Base-by-base conservation (phyloP, 92 coral and sea anemone species). In the Palythoa heliodiscus region DNA sequence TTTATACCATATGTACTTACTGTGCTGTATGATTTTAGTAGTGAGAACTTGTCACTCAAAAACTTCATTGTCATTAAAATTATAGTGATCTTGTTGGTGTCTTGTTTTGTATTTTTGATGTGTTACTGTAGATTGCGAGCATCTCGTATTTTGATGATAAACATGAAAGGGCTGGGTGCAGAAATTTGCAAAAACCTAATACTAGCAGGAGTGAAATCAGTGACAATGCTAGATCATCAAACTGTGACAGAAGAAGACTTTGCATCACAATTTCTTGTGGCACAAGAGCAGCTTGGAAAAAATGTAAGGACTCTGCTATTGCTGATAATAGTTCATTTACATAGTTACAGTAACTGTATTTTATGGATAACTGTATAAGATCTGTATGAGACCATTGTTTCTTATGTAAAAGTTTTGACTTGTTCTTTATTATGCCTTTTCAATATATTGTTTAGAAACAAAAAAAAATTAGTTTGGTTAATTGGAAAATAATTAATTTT, bases 101-200 rank as follows among this genome's bases (percentile, higher is more conserved):
- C 19, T 71, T 43, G 25, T 68, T 68, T 52, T 24, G 50, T 39
- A 67, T 76, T 79, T n/a, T 79, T 54, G 37, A 50, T 23, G 60
- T 87, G 52, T 13, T 71, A n/a, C n/a, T n/a, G n/a, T n/a, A 96
- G 99, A 85, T 87, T 97, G 8, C 86, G 99, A 68, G 95, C 99
- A 52, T 97, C 99, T 0, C 88, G 89, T 48, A 88, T 97, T 75
- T 95, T 97, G 80, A 91, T 97, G 69, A 92, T 95, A 47, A 96
- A 95, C 43, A 76, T 97, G 67, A 91, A 54, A 57, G 99, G 99
- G n/a, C 83, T 95, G 53, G 99, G 99, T 50, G 99, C 99, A 47
- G 99, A 97, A 83, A 93, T 97, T 58, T 93, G 98, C 87, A 97
- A 97, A 71, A 97, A 97, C 75, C 92, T 97, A 24, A 93, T 97